Base-by-base conservation (phyloP, 2,797 vertebrate species). In the Pseudomugil tenellus region DNA sequence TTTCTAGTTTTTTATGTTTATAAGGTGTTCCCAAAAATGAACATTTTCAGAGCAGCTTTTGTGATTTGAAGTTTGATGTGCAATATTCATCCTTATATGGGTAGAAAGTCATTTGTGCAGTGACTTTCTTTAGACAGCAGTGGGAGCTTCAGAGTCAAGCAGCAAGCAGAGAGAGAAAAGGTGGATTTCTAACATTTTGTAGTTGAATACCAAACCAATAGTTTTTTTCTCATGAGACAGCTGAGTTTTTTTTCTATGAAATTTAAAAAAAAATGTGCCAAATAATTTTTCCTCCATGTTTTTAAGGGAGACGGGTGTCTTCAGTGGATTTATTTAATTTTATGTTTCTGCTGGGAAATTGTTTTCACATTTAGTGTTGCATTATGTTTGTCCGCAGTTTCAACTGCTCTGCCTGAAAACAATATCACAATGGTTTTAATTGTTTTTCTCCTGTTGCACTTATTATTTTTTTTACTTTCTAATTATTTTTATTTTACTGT, bases 91-190 rank as follows among this genome's bases (percentile, higher is more conserved):
- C 21, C 63, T 63, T 59, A 19, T 58, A 54, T 35, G 49, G 65
- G 70, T 52, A 17, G 63, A n/a, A 72, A 65, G 66, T 76, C 37
- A 73, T 75, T 74, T 72, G 69, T 90, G 92, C 74, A 91, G 75
- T 93, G 66, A 85, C 82, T 73, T 70, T 16, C 66, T 90, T 91
- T 62, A 80, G 66, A 88, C 93, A 92, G 89, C 87, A 94, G 93
- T 92, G 91, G 92, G 91, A 86, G 92, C 92, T 90, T 85, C 83
- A 83, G 90, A 87, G 85, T 84, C 87, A 73, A 39, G 74, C 65
- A 67, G 58, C 12, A 51, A 34, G 49, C 43, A 52, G 21, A 66
- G 49, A 46, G 43, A 13, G n/a, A n/a, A n/a, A 65, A 14, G 41
- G 61, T 64, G 63, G 63, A 59, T 21, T 58, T 59, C 51, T 63